Conservation (phyloP, 2,888 invertebrate species). For the Oeneis ivallda region DNA sequence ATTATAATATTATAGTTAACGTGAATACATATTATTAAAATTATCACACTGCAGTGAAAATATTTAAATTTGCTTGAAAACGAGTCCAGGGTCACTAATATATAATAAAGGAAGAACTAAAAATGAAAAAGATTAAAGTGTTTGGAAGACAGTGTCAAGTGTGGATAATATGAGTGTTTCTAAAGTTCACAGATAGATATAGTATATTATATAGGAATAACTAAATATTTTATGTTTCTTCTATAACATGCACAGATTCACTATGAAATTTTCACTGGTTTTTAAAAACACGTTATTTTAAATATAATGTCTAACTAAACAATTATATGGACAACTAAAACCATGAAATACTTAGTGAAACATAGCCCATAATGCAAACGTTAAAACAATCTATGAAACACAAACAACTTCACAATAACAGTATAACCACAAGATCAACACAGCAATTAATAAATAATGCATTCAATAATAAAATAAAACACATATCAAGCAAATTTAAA, state of each 20-base stretch:
- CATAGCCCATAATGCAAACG: constrained; percentile 31
- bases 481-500: constrained; percentile 80
- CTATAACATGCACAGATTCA: constrained; percentile 31
- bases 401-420: constrained; percentile 44
- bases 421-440: constrained; percentile 54
- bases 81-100: constrained; percentile 47
- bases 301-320: background rate
- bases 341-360: background rate
- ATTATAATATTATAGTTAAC: constrained; percentile 45
- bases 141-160: constrained; percentile 41
- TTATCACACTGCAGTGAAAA: constrained; percentile 62
- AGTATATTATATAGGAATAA: constrained; percentile 33
- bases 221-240: constrained; percentile 26
- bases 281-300: background rate
- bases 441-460: constrained; percentile 40
- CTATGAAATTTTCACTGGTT: background rate
- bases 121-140: constrained; percentile 42
- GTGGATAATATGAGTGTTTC: constrained; percentile 23
- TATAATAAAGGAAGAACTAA: constrained; percentile 26
- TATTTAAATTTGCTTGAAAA: constrained; percentile 80
- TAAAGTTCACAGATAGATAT: constrained; percentile 11
- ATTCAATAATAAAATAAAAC: constrained; percentile 46
- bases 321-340: background rate
- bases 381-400: constrained; percentile 27
- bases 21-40: constrained; percentile 50